A percentile compares a stretch with the other conserved stretches of the same genome.
Conservation (phyloP, 2,888 invertebrate genomes). For the Cephus nigrinus region DNA sequence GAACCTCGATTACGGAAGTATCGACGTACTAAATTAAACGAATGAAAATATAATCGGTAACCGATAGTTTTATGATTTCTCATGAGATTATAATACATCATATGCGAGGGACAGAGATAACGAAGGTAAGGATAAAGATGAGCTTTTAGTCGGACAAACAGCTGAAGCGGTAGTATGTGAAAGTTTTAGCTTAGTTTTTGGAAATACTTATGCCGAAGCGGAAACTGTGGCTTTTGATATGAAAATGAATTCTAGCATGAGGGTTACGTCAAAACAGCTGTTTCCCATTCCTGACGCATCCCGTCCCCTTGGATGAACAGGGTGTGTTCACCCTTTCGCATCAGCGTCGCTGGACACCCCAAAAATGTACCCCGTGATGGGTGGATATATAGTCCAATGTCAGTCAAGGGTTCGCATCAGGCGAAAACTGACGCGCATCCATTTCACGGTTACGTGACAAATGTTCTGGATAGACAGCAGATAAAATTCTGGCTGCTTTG, state of each 20-base stretch:
- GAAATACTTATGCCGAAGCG: neutral
- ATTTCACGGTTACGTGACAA: neutral
- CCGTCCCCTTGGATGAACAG: neutral
- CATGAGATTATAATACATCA: too few relatives aligned
- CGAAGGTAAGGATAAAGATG: too few relatives aligned
- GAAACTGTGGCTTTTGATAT: neutral
- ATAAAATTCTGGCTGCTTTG: neutral
- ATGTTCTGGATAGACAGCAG: neutral
- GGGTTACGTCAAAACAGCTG: neutral
- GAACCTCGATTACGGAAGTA: too few relatives aligned
- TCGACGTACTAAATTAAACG: too few relatives aligned
- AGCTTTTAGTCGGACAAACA: too few relatives aligned
- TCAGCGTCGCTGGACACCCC: neutral
- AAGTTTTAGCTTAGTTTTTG: too few relatives aligned
- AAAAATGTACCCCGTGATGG: too few relatives aligned
- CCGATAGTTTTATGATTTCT: too few relatives aligned
- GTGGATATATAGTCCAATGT: neutral
- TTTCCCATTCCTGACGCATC: neutral
- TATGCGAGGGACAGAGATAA: too few relatives aligned
- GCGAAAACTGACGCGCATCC: neutral
- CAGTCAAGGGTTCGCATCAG: neutral
- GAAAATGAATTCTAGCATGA: neutral
- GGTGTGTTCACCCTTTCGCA: neutral
- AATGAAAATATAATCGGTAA: too few relatives aligned
- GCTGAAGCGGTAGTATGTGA: too few relatives aligned